These are phyloP conservation scores for Drosophila helvetica DNA, from an alignment of 2,888 invertebrate genomes.

Conservation along the genomic window DNA sequence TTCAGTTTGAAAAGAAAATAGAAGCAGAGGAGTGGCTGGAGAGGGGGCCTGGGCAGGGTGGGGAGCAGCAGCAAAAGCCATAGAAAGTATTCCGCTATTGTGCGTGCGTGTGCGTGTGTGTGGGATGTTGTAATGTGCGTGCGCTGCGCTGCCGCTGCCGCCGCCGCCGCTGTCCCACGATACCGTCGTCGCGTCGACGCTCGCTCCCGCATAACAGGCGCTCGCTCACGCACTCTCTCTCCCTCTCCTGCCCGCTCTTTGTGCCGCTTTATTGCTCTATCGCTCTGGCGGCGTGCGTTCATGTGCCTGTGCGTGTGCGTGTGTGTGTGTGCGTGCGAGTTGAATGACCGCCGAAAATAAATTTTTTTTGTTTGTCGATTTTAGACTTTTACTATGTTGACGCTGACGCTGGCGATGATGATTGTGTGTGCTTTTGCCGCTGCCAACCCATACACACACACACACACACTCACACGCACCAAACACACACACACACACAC, in stretches of 20 bases:
- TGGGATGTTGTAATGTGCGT: conserved; percentile 70
- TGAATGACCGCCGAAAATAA: conserved; percentile 84
- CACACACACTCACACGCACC: conserved; percentile 13
- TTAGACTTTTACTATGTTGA: conserved; percentile 83
- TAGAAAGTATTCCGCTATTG: conserved; percentile 64
- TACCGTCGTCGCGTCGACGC: conserved; percentile 13
- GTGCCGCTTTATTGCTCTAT: conserved; percentile 7
- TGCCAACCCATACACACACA: conserved; percentile 40
- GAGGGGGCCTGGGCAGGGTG: neutral
- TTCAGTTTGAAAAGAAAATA: conserved; percentile 46
- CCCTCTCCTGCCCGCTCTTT: neutral
- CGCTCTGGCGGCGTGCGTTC: conserved; percentile 15
- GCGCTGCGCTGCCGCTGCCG: conserved; percentile 41
- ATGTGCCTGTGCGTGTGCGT: conserved; percentile 35
- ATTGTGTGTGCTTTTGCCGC: conserved; percentile 50
- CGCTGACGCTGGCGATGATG: conserved; percentile 48
- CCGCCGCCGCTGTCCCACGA: conserved; percentile 7
- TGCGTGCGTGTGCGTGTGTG: conserved; percentile 14
- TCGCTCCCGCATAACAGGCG: conserved; percentile 65
- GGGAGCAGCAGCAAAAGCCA: conserved; percentile 60
- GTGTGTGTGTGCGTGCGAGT: conserved; percentile 65
- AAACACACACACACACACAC: neutral
- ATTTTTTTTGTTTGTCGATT: conserved; percentile 80
- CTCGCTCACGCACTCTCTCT: conserved; percentile 42
- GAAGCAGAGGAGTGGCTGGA: conserved; percentile 16